A percentile compares a stretch with the other conserved stretches of the same genome.
phyloP scores from a whole-genome alignment of 2,888 invertebrate genomes.

The Caenorhabditis afra region DNA sequence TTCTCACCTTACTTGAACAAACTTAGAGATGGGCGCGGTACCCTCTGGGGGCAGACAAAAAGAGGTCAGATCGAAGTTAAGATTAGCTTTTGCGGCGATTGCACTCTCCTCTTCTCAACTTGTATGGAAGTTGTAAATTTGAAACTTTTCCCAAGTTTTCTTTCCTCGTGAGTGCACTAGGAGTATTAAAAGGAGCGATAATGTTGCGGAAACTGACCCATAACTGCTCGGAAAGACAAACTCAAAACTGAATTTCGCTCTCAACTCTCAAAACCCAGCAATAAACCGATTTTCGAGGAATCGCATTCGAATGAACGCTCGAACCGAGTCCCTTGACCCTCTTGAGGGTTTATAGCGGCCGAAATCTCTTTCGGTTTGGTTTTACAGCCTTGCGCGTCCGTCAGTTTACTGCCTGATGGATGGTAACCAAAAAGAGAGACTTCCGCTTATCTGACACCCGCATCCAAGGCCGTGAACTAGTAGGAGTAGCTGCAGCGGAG shows the following conservation, averaged over 20 bases:
- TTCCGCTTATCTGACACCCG: conserved; percentile 56
- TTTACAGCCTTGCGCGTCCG: conserved; percentile 36
- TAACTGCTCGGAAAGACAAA: conserved; percentile 18
- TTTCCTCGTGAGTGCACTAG: neutral
- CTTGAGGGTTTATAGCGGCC: conserved; percentile 12
- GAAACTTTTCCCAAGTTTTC: conserved; percentile 5
- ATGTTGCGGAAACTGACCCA: conserved; percentile 4
- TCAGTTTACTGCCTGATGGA: conserved; percentile 38
- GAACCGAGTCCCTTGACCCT: conserved; percentile 41
- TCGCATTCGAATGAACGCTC: conserved; percentile 2
- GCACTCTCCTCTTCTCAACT: neutral
- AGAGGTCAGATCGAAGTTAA: conserved; percentile 52
- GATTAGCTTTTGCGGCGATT: conserved; percentile 23
- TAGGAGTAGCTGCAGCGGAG: conserved; percentile 7
- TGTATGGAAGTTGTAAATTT: conserved; percentile 3
- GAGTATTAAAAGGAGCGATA: conserved; percentile 2
- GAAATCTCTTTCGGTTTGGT: conserved; percentile 42
- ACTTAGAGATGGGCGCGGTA: conserved; percentile 35
- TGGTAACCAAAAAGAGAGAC: conserved; percentile 22
- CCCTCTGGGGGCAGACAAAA: conserved; percentile 18
- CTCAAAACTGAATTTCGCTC: too few species aligned
- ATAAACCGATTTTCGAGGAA: neutral
- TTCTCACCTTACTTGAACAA: conserved; percentile 56
- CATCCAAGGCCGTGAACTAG: conserved; percentile 57
- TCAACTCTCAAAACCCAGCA: neutral